These are phyloP conservation scores for Trichechus manatus DNA, from an alignment of 2,113 vertebrate species.

Conservation along the genomic window DNA sequence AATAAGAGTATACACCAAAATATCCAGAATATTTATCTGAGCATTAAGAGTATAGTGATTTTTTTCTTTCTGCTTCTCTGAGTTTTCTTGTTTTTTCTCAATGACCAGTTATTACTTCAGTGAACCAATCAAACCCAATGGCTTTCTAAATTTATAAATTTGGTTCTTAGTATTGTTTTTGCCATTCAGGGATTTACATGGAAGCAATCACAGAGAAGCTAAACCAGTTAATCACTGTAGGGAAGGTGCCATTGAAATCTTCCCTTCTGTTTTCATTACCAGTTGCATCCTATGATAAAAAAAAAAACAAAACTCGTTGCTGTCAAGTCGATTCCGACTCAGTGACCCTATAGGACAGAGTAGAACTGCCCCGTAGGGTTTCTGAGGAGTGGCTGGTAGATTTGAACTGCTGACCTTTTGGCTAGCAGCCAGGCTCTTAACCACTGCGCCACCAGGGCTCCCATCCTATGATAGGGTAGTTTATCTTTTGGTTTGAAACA, in stretches of 20 bases:
- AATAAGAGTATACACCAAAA: no score
- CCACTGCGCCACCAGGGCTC: no score
- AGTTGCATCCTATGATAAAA: no score
- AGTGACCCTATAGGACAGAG: no score
- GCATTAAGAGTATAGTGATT: background rate
- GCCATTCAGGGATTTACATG: background rate
- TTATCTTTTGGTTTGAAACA: background rate
- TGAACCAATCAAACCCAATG: background rate
- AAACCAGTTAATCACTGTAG: background rate
- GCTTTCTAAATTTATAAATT: background rate
- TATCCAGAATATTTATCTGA: background rate
- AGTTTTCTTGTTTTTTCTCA: background rate
- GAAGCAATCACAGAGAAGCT: background rate
- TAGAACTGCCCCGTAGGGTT: no score
- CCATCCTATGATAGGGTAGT: fast-evolving
- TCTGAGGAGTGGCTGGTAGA: no score
- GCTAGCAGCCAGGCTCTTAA: no score
- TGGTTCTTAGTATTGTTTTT: background rate
- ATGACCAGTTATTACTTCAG: background rate
- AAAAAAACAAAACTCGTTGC: no score
- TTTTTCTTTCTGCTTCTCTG: background rate
- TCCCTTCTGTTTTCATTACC: background rate
- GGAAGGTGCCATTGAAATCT: background rate
- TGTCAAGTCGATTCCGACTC: no score
- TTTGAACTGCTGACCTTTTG: no score